Evolutionary conservation across 1,140 invertebrate genomes (phyloP).

Genomic region (Bombus picipes): DNA sequence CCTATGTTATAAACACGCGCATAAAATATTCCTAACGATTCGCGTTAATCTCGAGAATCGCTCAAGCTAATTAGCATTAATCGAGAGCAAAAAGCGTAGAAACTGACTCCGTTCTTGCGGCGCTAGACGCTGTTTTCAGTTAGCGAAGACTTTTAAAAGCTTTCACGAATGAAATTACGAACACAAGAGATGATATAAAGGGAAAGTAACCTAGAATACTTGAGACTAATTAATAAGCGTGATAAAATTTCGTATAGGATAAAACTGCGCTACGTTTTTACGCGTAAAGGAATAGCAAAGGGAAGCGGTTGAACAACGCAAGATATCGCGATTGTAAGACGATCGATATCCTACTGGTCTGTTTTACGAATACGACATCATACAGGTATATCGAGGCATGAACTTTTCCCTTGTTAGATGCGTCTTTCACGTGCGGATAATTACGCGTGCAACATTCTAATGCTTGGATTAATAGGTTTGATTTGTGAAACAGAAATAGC

Average conservation of each 20-base stretch:
- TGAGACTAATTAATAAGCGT: slow-evolving; percentile 8
- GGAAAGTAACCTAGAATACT: slow-evolving; percentile 24
- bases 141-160: not conserved
- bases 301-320: slow-evolving; percentile 29
- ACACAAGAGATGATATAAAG: slow-evolving; percentile 28
- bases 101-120: not conserved
- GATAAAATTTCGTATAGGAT: not conserved
- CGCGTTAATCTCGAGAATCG: slow-evolving; percentile 36
- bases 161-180: slow-evolving; percentile 50
- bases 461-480: too few relatives aligned
- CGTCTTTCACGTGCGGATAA: not conserved
- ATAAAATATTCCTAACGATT: not conserved
- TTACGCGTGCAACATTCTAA: not conserved
- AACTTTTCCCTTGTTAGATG: not conserved
- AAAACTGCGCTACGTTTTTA: not conserved
- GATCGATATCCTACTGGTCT: slow-evolving; percentile 57
- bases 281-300: not conserved
- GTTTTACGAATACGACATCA: slow-evolving; percentile 18
- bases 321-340: slow-evolving; percentile 61
- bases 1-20: too few relatives aligned
- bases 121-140: not conserved
- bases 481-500: not conserved
- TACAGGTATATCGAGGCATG: not conserved
- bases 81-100: slow-evolving; percentile 16
- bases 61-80: slow-evolving; percentile 35